These are phyloP conservation scores for Drosophila emarginata DNA, from an alignment of 2,888 invertebrate genomes.

Conservation along the genomic window DNA sequence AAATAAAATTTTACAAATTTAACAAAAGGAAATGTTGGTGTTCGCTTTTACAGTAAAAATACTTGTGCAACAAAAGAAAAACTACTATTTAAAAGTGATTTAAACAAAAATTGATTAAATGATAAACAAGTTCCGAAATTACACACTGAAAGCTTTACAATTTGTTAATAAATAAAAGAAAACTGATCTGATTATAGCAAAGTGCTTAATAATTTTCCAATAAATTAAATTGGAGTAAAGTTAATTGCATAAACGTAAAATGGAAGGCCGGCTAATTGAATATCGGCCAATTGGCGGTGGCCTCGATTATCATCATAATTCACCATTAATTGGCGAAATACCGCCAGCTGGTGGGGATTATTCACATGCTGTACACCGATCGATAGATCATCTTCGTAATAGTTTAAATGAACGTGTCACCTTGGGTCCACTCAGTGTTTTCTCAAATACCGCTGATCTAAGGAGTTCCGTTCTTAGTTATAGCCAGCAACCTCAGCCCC, in stretches of 20 bases:
- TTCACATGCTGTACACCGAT: conserved; percentile 86
- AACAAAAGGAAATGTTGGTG: background rate
- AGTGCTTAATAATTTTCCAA: background rate
- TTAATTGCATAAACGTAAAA: conserved; percentile 52
- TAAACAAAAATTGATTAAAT: background rate
- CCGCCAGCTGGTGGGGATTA: conserved; percentile 85
- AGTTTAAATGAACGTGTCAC: conserved; percentile 85
- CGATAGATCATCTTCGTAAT: conserved; percentile 86
- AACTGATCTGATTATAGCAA: background rate
- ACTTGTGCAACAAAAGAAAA: background rate
- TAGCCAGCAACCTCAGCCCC: conserved; percentile 76
- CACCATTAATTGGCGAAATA: conserved; percentile 87
- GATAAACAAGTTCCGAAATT: too few relatives aligned
- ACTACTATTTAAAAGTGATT: background rate
- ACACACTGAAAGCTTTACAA: background rate
- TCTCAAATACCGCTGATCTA: conserved; percentile 80
- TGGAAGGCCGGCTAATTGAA: conserved; percentile 85
- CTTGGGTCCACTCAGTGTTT: conserved; percentile 83
- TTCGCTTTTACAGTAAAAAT: background rate
- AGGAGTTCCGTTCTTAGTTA: conserved; percentile 81
- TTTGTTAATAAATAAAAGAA: background rate
- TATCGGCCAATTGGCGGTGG: conserved; percentile 85
- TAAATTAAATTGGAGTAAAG: conserved; percentile 11
- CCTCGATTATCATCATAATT: conserved; percentile 86
- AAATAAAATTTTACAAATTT: background rate